Percentiles rank a stretch among this genome's conserved stretches.
Evolutionary conservation across 2,888 invertebrate genomes (phyloP).

Genomic region (Nomada ferruginata): DNA sequence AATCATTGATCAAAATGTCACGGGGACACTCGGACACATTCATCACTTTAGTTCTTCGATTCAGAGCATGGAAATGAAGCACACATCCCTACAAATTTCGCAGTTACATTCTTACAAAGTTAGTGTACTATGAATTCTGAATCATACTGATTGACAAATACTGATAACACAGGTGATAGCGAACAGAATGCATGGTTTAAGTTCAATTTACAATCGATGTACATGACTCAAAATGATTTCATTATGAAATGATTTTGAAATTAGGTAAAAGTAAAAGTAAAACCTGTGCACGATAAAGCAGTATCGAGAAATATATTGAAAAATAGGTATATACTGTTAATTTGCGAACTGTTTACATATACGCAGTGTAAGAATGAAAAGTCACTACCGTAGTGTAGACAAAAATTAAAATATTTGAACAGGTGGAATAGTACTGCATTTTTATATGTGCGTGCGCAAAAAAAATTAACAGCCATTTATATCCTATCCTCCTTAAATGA

Average conservation of each 20-base stretch:
- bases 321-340: no score
- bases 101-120: conserved; percentile 3
- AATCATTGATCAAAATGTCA: conserved; percentile 52
- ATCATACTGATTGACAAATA: conserved; percentile 30
- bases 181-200: not conserved
- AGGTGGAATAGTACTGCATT: no score
- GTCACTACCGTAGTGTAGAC: no score
- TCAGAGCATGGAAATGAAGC: conserved; percentile 8
- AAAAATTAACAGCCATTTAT: no score
- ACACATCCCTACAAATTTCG: conserved; percentile 14
- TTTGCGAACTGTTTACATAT: no score
- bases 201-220: not conserved
- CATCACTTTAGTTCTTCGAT: conserved; percentile 23
- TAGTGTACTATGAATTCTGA: conserved; percentile 1
- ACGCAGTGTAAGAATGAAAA: no score
- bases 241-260: not conserved
- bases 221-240: not conserved
- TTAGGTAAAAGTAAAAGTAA: not conserved
- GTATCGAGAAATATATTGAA: no score
- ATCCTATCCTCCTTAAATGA: no score
- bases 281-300: no score
- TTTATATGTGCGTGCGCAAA: no score
- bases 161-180: not conserved
- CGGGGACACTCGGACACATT: conserved; percentile 14
- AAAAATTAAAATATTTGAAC: no score